Percentiles rank a stretch among this genome's conserved stretches.
These are phyloP conservation scores for Halcyon smyrnensis DNA, from an alignment of 2,797 vertebrate species.

Conservation along the genomic window DNA sequence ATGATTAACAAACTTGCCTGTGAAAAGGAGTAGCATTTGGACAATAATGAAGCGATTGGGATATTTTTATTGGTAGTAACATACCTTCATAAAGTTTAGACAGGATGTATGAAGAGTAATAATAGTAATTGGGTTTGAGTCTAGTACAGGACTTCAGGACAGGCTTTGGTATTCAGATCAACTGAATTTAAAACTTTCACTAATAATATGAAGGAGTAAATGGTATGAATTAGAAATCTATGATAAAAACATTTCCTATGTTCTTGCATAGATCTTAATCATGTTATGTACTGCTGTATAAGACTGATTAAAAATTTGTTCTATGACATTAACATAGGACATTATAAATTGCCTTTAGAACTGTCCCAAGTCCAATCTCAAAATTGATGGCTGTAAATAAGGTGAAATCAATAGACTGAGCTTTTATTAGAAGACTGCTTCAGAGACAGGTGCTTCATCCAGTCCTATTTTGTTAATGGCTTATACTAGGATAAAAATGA, in stretches of 20 bases:
- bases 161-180: not conserved
- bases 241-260: not conserved
- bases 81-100: not conserved
- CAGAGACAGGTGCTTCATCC: not conserved
- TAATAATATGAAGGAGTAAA: not conserved
- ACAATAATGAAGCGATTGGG: not conserved
- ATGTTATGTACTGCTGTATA: not conserved
- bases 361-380: not conserved
- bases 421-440: not conserved
- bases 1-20: not conserved
- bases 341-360: not conserved
- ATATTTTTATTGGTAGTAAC: not conserved
- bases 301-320: not conserved
- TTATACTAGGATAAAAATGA: not conserved
- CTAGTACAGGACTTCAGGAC: not conserved
- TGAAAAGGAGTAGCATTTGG: not conserved
- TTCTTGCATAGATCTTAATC: not conserved
- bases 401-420: not conserved
- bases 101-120: not conserved
- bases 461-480: not conserved
- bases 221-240: not conserved
- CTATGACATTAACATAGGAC: not conserved
- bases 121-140: not conserved
- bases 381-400: not conserved
- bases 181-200: not conserved